phyloP scores from a whole-genome alignment of 2,888 invertebrate genomes.

The Leuctra nigra region DNA sequence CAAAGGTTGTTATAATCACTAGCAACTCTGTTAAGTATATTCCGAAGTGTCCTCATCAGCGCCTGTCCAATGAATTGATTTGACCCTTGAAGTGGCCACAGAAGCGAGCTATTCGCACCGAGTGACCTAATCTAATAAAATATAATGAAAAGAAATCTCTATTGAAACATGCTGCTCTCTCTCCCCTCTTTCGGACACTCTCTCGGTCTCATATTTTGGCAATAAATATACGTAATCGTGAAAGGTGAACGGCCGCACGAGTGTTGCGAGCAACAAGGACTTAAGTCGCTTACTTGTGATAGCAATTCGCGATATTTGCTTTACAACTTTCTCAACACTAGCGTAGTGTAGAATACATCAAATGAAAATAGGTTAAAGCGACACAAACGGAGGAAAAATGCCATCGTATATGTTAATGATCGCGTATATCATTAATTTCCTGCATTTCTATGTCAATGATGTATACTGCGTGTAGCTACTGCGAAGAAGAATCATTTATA shows the following conservation, averaged over 20 bases:
- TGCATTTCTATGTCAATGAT: constrained; percentile 14
- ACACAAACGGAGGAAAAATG: not conserved
- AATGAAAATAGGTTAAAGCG: constrained; percentile 21
- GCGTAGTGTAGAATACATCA: constrained; percentile 12
- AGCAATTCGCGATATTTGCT: constrained; percentile 23
- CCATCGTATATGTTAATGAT: not conserved
- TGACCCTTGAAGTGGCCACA: too few relatives aligned
- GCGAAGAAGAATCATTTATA: too few relatives aligned
- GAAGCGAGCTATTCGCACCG: too few relatives aligned
- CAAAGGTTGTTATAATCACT: too few relatives aligned
- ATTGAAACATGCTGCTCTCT: too few relatives aligned
- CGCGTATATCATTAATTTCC: not conserved
- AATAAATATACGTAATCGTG: constrained; percentile 10
- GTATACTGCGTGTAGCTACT: too few relatives aligned
- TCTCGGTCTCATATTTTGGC: constrained; percentile 12
- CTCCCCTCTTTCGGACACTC: not conserved
- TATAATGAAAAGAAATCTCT: constrained; percentile 14
- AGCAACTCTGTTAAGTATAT: too few relatives aligned
- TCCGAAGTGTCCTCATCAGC: too few relatives aligned
- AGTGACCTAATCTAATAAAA: constrained; percentile 14
- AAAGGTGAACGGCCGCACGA: constrained; percentile 9
- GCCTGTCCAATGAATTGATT: too few relatives aligned
- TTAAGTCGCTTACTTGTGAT: not conserved
- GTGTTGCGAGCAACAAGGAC: constrained; percentile 1
- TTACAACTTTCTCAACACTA: constrained; percentile 23